These are phyloP conservation scores for Tragulus kanchil DNA, from an alignment of 2,113 vertebrate species.

Conservation along the genomic window DNA sequence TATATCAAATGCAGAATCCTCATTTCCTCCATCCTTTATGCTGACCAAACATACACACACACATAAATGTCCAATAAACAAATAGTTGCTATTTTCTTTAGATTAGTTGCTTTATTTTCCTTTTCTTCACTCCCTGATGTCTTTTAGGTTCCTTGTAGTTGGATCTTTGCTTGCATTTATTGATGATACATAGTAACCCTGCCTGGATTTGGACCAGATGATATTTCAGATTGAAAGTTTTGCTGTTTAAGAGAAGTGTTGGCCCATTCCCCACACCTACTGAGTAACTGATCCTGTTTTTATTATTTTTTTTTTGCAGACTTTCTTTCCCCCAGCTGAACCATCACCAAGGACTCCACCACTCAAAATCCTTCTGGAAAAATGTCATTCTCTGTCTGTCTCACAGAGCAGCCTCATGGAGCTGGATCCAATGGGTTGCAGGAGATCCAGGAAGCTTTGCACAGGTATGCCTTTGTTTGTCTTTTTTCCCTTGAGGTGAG, in stretches of 20 bases:
- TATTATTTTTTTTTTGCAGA: slow-evolving; percentile 87
- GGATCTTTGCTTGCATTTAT: neutral
- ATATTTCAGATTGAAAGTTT: slow-evolving; percentile 24
- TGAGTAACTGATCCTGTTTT: neutral
- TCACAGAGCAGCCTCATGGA: slow-evolving; percentile 90
- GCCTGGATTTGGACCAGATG: neutral
- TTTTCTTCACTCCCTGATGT: neutral
- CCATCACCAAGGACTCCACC: slow-evolving; percentile 89
- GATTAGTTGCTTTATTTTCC: neutral
- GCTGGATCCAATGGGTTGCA: slow-evolving; percentile 87
- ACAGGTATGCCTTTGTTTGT: slow-evolving; percentile 79
- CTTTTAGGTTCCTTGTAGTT: neutral
- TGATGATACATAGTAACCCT: neutral
- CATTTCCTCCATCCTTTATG: neutral
- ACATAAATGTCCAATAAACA: neutral
- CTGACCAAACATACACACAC: neutral
- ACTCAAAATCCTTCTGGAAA: slow-evolving; percentile 91
- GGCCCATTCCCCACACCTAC: neutral
- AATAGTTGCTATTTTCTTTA: neutral
- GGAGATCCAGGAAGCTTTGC: slow-evolving; percentile 86
- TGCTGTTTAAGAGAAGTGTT: neutral
- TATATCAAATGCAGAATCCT: neutral
- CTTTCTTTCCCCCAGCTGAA: slow-evolving; percentile 87
- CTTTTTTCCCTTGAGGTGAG: neutral
- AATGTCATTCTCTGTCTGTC: slow-evolving; percentile 91